Evolutionary conservation across 2,797 vertebrate genomes (phyloP), one percentile per base, ranked within the genome.

Genomic region (Crocidura indochinensis): DNA sequence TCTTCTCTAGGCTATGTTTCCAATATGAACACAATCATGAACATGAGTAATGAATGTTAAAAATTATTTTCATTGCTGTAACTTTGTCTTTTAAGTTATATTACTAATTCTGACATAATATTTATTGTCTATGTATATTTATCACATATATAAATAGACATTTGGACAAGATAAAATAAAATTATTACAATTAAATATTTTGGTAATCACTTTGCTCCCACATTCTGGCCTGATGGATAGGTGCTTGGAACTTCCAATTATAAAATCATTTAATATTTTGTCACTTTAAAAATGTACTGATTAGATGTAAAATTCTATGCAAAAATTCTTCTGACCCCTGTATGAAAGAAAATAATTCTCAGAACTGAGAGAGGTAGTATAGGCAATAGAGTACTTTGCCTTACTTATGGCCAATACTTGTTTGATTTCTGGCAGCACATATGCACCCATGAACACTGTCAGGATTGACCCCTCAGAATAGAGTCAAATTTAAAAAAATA

Each of bases 281-380:
- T 15, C 56, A 81, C 24, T 87, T 81, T 93, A 86, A 73, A 92
- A 84, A 92, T 77, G 27, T 64, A 53, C 29, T 93, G 92, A 87
- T 84, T 86, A 93, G 91, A 31, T 88, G 1, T 20, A 95, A 96
- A 92, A 92, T 87, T 69, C 82, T 51, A 73, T 6, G 76, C n/a
- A 76, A 68, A 84, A 87, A 77, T 84, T 86, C 65, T 90, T 51
- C 51, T 26, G 75, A 47, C 20, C 5, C 79, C 83, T 93, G 88
- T n/a, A 72, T 38, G 26, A 10, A 91, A 80, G 22, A 17, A 87
- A 93, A 91, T 7, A 60, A 20, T 7, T 20, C 7, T 7, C 8
- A 15, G 56, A 17, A 17, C 8, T 60, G 56, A 60, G 56, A 60
- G 56, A 17, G 6, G 56, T 60, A 60, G 17, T 60, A 60, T 60